Conservation (phyloP, 2,797 vertebrate genomes). For the Hydrocynus forskahlii region DNA sequence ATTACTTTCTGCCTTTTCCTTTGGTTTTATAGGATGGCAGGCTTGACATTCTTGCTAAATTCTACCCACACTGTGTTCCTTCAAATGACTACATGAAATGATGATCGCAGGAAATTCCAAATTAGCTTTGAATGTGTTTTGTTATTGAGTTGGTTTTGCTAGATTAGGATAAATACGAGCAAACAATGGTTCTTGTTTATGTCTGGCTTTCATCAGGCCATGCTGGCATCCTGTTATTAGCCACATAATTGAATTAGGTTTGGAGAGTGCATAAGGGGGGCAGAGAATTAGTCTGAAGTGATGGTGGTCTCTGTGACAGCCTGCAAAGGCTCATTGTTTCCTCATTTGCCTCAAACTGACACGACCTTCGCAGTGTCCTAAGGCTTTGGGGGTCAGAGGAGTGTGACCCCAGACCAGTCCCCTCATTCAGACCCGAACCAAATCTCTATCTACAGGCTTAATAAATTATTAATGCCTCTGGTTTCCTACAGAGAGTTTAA, state of each 20-base stretch:
- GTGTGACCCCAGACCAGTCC: constrained; percentile 1
- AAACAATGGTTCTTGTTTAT: background rate
- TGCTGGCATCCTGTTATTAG: background rate
- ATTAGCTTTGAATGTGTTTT: background rate
- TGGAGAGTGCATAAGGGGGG: background rate
- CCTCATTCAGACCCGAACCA: background rate
- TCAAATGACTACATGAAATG: background rate
- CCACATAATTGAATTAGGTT: background rate
- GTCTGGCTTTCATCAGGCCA: background rate
- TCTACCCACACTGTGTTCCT: background rate
- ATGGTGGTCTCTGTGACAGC: constrained; percentile 13
- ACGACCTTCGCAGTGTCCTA: constrained; percentile 17
- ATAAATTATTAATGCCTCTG: constrained; percentile 21
- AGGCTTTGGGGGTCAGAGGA: constrained; percentile 1
- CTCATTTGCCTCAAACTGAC: constrained; percentile 16
- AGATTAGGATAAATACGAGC: background rate
- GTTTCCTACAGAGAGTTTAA: background rate
- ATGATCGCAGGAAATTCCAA: background rate
- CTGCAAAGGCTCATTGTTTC: constrained; percentile 46
- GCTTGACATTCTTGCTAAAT: background rate
- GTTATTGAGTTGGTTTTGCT: background rate
- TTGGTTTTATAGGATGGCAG: background rate
- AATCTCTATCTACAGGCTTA: constrained; percentile 20
- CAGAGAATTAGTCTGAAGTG: constrained; percentile 14
- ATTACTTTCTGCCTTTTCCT: background rate